Base-by-base conservation (phyloP, 2,797 vertebrate species). In the Falco berigora region DNA sequence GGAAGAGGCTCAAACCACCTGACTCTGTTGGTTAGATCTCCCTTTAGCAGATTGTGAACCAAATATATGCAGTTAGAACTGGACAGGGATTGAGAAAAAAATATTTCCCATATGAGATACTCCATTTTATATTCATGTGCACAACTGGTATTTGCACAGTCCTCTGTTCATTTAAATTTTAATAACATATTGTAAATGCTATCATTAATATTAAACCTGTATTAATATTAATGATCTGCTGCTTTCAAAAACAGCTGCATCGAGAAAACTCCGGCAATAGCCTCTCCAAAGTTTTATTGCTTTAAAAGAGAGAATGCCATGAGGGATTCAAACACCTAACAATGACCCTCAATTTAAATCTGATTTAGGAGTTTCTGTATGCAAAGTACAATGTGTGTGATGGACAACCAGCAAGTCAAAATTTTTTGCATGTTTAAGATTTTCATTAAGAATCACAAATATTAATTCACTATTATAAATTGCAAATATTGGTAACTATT, bases 151-250 rank as follows among this genome's bases (percentile, higher is more conserved):
- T 96, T 91, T 94, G 32, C 62, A 73, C 21, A 87, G 32, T 56
- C 66, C 25, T 85, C 40, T 53, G 12, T 62, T 83, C 18, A 80
- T 90, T 94, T 86, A 56, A 71, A 67, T 81, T 92, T 95, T 90
- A 87, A 83, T 72, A 64, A 12, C 24, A 76, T 55, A 80, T 69
- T 88, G n/a, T 92, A 92, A 90, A 58, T 72, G 22, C 12, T 74
- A 47, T 86, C 36, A 50, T 94, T 94, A 95, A 91, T 95, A 92
- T 67, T 95, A 81, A 95, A 73, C 11, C 36, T 66, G 6, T 36
- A 52, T 94, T 92, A 92, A 76, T 92, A 84, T 81, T 95, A 76
- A 88, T 80, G 19, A 49, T 36, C 61, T 74, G 5, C 17, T 92
- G 32, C 61, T 87, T 89, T 80, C 30, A 72, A 68, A 92, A 86